phyloP scores from a whole-genome alignment of 2,113 vertebrate species.

The Elephantulus edwardii region DNA sequence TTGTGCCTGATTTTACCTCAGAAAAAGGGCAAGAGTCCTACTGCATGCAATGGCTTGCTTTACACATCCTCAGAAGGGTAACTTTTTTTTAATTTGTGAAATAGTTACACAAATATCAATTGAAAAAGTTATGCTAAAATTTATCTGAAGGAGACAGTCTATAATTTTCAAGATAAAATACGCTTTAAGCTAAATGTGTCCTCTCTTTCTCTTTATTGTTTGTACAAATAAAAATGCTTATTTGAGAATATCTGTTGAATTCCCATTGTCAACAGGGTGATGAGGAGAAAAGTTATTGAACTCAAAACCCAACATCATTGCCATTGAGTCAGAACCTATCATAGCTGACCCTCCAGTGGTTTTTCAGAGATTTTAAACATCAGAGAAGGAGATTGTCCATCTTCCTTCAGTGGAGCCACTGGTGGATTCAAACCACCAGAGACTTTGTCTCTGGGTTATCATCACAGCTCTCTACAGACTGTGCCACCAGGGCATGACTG shows the following conservation, averaged over 20 bases:
- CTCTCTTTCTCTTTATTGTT: background rate
- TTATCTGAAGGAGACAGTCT: background rate
- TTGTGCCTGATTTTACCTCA: constrained; percentile 3
- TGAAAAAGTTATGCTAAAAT: background rate
- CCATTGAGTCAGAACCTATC: no score
- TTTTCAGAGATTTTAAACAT: no score
- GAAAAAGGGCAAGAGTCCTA: background rate
- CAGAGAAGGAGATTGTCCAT: no score
- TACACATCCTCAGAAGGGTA: background rate
- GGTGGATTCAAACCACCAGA: no score
- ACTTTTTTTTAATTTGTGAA: constrained; percentile 25
- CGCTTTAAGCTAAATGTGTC: background rate
- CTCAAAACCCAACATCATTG: no score
- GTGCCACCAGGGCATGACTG: no score
- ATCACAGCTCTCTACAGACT: no score
- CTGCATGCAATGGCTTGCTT: constrained; percentile 24
- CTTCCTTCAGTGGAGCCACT: no score
- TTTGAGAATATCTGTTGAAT: constrained; percentile 19
- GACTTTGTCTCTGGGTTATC: no score
- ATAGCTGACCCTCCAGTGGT: no score
- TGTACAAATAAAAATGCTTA: background rate
- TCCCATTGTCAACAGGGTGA: no score
- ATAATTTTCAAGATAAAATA: constrained; percentile 24
- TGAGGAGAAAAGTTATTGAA: no score
- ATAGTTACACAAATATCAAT: constrained; percentile 27